Conservation (phyloP, 2,113 vertebrate species). For the Microtus richardsoni region DNA sequence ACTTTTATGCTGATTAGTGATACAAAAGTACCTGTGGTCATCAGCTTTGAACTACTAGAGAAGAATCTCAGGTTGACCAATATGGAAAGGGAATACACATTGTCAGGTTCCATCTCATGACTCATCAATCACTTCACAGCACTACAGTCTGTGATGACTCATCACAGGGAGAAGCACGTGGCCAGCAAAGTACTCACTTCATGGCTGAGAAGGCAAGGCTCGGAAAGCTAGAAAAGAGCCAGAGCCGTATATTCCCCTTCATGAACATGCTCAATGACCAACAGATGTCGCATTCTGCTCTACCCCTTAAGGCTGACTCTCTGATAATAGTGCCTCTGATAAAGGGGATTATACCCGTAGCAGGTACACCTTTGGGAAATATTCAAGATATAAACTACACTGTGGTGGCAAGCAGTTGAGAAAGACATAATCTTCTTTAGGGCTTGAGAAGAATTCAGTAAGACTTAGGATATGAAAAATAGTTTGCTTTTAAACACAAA, state of each 20-base stretch:
- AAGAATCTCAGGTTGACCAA: too few relatives aligned
- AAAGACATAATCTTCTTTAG: not conserved
- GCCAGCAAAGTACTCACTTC: not conserved
- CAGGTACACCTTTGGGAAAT: not conserved
- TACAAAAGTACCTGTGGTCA: not conserved
- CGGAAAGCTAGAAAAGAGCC: too few relatives aligned
- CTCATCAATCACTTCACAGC: not conserved
- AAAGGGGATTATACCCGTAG: too few relatives aligned
- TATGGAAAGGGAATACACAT: not conserved
- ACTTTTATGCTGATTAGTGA: not conserved
- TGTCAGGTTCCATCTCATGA: not conserved
- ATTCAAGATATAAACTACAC: not conserved
- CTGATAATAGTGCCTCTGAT: not conserved
- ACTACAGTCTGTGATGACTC: not conserved
- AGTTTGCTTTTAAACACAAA: not conserved
- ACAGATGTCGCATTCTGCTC: too few relatives aligned
- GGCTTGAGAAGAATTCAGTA: not conserved
- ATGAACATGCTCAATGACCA: not conserved
- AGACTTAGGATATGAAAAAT: not conserved
- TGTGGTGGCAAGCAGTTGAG: not conserved
- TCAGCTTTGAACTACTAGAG: not conserved
- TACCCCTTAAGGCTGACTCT: not conserved
- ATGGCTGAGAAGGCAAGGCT: not conserved
- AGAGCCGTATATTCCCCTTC: too few relatives aligned
- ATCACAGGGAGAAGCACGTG: too few relatives aligned